phyloP scores from a whole-genome alignment of 2,797 vertebrate genomes.

The Pterois miles region DNA sequence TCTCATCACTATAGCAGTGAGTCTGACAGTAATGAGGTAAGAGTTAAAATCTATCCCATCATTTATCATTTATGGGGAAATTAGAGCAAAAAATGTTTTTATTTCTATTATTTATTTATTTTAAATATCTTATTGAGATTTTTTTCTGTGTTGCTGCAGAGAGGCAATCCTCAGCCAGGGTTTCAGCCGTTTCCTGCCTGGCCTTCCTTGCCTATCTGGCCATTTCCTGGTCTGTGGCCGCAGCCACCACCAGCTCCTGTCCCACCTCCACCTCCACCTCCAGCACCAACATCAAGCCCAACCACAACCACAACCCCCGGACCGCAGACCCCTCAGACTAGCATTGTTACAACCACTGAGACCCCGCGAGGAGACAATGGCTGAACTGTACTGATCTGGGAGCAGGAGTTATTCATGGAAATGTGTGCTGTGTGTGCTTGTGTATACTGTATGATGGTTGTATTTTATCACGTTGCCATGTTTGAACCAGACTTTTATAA shows the following conservation, averaged over 20 bases:
- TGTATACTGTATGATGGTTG: too few relatives aligned
- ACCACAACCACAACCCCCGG: not conserved
- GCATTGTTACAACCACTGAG: not conserved
- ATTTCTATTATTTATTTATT: too few relatives aligned
- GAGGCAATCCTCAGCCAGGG: rapidly evolving
- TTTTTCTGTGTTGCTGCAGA: constrained; percentile 4
- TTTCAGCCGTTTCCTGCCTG: not conserved
- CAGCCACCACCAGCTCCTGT: not conserved
- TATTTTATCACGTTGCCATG: not conserved
- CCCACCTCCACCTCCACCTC: not conserved
- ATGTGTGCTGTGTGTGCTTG: not conserved
- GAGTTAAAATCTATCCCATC: not conserved
- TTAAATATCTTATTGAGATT: not conserved
- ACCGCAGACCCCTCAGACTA: not conserved
- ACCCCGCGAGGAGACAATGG: constrained; percentile 44
- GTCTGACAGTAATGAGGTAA: constrained; percentile 76
- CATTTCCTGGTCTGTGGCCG: constrained; percentile 47
- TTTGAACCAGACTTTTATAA: not conserved
- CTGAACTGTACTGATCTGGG: constrained; percentile 12
- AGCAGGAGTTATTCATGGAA: not conserved
- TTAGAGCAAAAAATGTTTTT: not conserved
- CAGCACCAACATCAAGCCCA: not conserved
- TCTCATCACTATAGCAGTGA: constrained; percentile 47
- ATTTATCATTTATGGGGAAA: not conserved
- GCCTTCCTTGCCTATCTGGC: constrained; percentile 5